These are phyloP conservation scores for Saturnia japonica DNA, from an alignment of 2,888 invertebrate species.

Conservation along the genomic window DNA sequence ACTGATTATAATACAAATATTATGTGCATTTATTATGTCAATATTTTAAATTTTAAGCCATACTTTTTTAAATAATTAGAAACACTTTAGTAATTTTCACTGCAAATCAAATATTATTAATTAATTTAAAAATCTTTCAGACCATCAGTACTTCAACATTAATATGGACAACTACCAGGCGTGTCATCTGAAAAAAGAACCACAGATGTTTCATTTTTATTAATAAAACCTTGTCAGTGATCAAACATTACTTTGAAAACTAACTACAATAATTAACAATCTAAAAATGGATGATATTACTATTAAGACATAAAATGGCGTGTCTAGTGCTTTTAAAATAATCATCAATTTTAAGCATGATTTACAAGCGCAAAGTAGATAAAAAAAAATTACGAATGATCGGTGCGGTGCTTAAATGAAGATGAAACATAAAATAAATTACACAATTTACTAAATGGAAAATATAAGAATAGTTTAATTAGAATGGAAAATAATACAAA, in stretches of 20 bases:
- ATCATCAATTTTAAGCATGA: background rate
- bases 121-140: too few relatives aligned
- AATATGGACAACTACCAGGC: too few relatives aligned
- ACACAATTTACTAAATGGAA: background rate
- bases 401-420: background rate
- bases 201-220: too few relatives aligned
- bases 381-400: background rate
- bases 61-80: too few relatives aligned
- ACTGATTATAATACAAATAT: too few relatives aligned
- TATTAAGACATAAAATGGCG: background rate
- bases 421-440: background rate
- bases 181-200: too few relatives aligned
- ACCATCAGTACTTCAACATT: too few relatives aligned
- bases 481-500: background rate
- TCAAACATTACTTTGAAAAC: background rate
- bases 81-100: too few relatives aligned
- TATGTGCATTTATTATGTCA: too few relatives aligned
- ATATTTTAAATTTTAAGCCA: too few relatives aligned
- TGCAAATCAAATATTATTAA: too few relatives aligned
- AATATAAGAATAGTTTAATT: background rate
- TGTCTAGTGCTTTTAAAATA: background rate
- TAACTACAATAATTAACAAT: background rate
- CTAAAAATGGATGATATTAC: background rate
- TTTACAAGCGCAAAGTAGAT: background rate
- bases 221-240: background rate